Base-by-base conservation (phyloP, 2,888 invertebrate species). In the Drosophila atroscutellata region DNA sequence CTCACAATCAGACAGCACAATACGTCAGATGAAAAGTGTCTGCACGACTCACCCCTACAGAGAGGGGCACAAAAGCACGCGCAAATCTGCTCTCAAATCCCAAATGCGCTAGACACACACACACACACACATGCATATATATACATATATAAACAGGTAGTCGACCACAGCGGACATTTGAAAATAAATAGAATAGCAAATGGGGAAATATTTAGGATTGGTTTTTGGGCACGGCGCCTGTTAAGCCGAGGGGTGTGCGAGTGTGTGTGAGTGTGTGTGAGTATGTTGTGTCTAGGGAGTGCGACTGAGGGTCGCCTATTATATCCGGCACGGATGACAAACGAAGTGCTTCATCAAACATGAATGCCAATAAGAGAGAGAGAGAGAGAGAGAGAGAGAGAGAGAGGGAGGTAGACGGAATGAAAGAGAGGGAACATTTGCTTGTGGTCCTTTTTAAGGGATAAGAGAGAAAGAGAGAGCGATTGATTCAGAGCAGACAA, bases 291-390 rank as follows among this genome's bases (percentile, higher is more conserved):
- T 28, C 59, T 59, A 39, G 64, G 60, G 60, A 64, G n/a, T 26
- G 49, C 34, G 30, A 36, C 51, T 34, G 49, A 72, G 77, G 76
- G 76, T 77, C 68, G 72, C 36, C 76, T 56, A 69, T 65, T 78
- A 72, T 72, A 69, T 80, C 73, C 77, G 70, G 59, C 60, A 39
- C 42, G 62, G 37, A 34, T 64, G 64, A 60, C 59, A 70, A 65
- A 58, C 77, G 63, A 77, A 80, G 86, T 86, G 86, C 86, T 83
- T 87, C 79, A 85, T 85, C 84, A 87, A 85, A 85, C 81, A 83
- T 85, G 75, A 81, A 85, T 45, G 45, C 15, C 45, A 15, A 45
- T 15, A n/a, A n/a, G n/a, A n/a, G n/a, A n/a, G n/a, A n/a, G n/a
- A n/a, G n/a, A n/a, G n/a, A n/a, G n/a, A n/a, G n/a, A n/a, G 45